Evolutionary conservation across 2,888 invertebrate genomes (phyloP).

Genomic region (Drosophila mimetica): DNA sequence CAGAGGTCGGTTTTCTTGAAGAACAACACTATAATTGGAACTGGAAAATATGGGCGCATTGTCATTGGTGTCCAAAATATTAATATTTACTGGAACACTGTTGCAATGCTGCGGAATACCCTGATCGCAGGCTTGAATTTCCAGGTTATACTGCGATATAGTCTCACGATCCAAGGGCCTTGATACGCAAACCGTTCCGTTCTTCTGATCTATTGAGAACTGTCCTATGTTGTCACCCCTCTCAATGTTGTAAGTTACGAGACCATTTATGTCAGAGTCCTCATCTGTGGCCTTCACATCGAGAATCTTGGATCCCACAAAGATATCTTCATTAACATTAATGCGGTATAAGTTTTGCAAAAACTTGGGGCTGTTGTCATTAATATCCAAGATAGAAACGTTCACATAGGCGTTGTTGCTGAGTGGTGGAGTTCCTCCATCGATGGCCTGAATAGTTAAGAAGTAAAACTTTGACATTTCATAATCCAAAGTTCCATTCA

Average conservation of each 20-base stretch:
- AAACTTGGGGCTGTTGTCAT: conserved; percentile 94
- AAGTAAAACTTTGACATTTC: conserved; percentile 94
- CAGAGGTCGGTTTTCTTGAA: conserved; percentile 94
- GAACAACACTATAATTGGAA: conserved; percentile 91
- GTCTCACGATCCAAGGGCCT: conserved; percentile 93
- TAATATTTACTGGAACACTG: conserved; percentile 90
- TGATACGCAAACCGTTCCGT: conserved; percentile 91
- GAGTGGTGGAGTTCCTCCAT: conserved; percentile 94
- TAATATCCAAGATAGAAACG: conserved; percentile 92
- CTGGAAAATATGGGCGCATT: conserved; percentile 94
- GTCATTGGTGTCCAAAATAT: conserved; percentile 95
- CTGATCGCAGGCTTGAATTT: conserved; percentile 92
- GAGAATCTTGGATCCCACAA: conserved; percentile 89
- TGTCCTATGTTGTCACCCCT: conserved; percentile 91
- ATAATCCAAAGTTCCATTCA: conserved; percentile 93
- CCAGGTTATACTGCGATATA: conserved; percentile 90
- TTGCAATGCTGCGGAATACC: conserved; percentile 91
- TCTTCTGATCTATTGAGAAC: conserved; percentile 91
- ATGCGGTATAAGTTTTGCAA: conserved; percentile 90
- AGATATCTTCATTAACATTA: conserved; percentile 91
- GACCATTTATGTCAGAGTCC: conserved; percentile 92
- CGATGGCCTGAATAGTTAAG: conserved; percentile 94
- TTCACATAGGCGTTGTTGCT: conserved; percentile 95
- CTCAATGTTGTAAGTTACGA: conserved; percentile 91
- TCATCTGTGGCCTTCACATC: conserved; percentile 93